phyloP scores from a whole-genome alignment of 2,113 vertebrate genomes.

The Pedetes capensis region DNA sequence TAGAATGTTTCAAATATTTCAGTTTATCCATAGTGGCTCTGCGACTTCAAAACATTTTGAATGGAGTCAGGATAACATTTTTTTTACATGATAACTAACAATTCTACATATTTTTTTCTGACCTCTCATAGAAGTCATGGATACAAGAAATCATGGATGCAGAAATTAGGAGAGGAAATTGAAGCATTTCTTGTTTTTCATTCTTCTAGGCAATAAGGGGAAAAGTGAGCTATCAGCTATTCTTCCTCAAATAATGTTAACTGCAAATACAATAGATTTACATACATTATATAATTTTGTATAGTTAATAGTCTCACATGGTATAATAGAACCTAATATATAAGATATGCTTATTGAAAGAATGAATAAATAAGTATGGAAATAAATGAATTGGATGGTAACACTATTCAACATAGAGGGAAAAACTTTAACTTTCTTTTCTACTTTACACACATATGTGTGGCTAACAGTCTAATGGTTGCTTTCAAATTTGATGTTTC shows the following conservation, averaged over 20 bases:
- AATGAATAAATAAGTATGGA: background rate
- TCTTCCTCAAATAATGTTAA: conserved; percentile 26
- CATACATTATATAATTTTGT: background rate
- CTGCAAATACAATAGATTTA: conserved; percentile 34
- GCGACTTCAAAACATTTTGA: conserved; percentile 23
- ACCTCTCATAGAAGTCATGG: conserved; percentile 32
- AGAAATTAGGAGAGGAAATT: background rate
- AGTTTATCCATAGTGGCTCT: background rate
- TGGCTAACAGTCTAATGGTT: background rate
- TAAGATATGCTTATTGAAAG: background rate
- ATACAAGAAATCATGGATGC: background rate
- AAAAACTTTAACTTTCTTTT: conserved; percentile 24
- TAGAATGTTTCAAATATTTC: conserved; percentile 21
- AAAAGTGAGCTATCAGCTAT: background rate
- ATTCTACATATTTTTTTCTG: conserved; percentile 33
- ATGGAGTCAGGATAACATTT: background rate
- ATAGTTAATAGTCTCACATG: background rate
- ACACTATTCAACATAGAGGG: background rate
- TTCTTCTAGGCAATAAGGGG: background rate
- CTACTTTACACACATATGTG: background rate
- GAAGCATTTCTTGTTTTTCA: conserved; percentile 15
- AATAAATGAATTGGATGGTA: background rate
- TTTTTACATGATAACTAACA: background rate
- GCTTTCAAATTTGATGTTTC: conserved; percentile 26
- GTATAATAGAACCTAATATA: background rate